Conservation (phyloP, 2,888 invertebrate genomes). For the Vanessa cardui region DNA sequence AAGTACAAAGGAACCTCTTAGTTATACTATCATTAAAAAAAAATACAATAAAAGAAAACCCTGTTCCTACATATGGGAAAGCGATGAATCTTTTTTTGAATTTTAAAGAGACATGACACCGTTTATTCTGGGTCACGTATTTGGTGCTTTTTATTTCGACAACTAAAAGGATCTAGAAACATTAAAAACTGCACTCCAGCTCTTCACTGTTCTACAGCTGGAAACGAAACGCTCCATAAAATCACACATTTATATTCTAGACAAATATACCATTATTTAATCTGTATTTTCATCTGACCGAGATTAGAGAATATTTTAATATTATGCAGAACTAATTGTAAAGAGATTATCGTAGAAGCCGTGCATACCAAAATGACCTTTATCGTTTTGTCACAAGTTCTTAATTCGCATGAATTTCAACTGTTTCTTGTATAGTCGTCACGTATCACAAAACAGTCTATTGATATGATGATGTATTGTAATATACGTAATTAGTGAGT, state of each 20-base stretch:
- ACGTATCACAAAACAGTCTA: background rate
- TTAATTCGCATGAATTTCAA: background rate
- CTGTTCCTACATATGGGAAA: too few species aligned
- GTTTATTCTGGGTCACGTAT: background rate
- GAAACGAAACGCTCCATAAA: background rate
- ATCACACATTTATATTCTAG: background rate
- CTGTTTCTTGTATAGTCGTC: background rate
- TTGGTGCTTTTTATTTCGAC: background rate
- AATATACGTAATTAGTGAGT: conserved; percentile 2
- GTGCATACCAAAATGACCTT: background rate
- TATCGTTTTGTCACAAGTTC: background rate
- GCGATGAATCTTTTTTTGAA: background rate
- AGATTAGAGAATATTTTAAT: conserved; percentile 14
- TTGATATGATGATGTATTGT: background rate
- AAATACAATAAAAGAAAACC: too few species aligned
- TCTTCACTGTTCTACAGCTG: too few species aligned
- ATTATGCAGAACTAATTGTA: conserved; percentile 13
- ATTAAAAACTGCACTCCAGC: background rate
- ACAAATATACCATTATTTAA: conserved; percentile 1
- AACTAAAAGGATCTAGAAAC: background rate
- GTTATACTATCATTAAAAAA: too few species aligned
- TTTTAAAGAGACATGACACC: background rate
- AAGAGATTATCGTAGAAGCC: conserved; percentile 2
- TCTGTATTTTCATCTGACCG: conserved; percentile 13
- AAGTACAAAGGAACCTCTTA: too few species aligned